Percentiles rank a stretch among this genome's conserved stretches.
These are phyloP conservation scores for Phthorimaea operculella DNA, from an alignment of 1,140 invertebrate species.

Conservation along the genomic window DNA sequence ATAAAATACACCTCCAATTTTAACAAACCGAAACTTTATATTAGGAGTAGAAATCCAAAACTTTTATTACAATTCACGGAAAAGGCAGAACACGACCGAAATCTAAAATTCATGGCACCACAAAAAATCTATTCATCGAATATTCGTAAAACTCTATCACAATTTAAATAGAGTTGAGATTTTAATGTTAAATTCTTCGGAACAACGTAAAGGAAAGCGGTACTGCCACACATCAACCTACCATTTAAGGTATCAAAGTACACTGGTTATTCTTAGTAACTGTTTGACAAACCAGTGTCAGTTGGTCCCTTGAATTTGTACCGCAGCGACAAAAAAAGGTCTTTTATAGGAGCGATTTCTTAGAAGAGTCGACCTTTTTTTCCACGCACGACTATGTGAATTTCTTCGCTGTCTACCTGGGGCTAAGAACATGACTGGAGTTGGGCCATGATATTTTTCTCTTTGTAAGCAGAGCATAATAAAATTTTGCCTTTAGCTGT, in stretches of 20 bases:
- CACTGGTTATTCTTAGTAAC: too few relatives aligned
- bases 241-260: too few relatives aligned
- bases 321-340: background rate
- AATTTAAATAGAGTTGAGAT: too few relatives aligned
- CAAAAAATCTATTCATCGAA: too few relatives aligned
- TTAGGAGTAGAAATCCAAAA: background rate
- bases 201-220: too few relatives aligned
- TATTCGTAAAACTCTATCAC: too few relatives aligned
- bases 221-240: too few relatives aligned
- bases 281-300: too few relatives aligned
- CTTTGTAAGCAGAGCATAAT: background rate
- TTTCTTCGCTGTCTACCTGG: conserved; percentile 25
- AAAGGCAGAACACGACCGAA: background rate
- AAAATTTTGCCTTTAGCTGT: too few relatives aligned
- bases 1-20: too few relatives aligned
- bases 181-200: too few relatives aligned
- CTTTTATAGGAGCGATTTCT: conserved; percentile 27
- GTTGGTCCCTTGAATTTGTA: too few relatives aligned
- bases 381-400: conserved; percentile 23
- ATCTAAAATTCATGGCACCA: background rate
- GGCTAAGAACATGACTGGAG: background rate
- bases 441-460: background rate
- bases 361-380: conserved; percentile 28
- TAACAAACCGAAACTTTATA: background rate
- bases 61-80: background rate